Percentiles rank a stretch among this genome's conserved stretches.
These are phyloP conservation scores for Microplitis manilae DNA, from an alignment of 2,888 invertebrate genomes.

Conservation along the genomic window DNA sequence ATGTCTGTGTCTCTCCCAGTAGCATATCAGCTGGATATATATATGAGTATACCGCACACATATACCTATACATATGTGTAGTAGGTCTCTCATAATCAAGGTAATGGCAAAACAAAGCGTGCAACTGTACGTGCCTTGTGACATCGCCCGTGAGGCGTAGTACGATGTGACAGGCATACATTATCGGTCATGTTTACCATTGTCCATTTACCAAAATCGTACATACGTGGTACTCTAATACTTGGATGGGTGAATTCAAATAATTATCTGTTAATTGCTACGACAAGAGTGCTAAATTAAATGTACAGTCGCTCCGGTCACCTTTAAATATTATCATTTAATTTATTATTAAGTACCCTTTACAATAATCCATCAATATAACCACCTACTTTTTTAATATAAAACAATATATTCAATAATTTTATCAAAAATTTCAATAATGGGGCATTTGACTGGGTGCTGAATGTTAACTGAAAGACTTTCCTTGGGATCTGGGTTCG, in stretches of 20 bases:
- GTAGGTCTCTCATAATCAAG: constrained; percentile 54
- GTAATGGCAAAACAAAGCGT: constrained; percentile 59
- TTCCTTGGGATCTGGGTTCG: too few species aligned
- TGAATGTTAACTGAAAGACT: too few species aligned
- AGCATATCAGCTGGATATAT: neutral
- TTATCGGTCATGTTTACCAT: constrained; percentile 40
- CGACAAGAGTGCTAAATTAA: neutral
- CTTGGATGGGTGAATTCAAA: neutral
- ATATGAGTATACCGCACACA: constrained; percentile 8
- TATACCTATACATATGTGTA: neutral
- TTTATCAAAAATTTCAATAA: too few species aligned
- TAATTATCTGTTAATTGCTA: neutral
- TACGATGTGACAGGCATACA: constrained; percentile 55
- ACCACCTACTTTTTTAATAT: too few species aligned
- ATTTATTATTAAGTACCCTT: neutral
- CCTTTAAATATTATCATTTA: neutral
- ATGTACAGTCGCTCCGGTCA: neutral
- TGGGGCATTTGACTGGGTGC: too few species aligned
- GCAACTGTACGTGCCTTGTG: constrained; percentile 37
- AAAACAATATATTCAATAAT: too few species aligned
- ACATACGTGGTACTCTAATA: neutral
- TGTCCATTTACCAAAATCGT: constrained; percentile 5
- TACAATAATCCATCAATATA: too few species aligned
- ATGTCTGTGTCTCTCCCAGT: neutral
- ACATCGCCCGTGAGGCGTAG: constrained; percentile 45